Base-by-base conservation (phyloP, 2,113 vertebrate genomes). In the Aegotheles bennettii region DNA sequence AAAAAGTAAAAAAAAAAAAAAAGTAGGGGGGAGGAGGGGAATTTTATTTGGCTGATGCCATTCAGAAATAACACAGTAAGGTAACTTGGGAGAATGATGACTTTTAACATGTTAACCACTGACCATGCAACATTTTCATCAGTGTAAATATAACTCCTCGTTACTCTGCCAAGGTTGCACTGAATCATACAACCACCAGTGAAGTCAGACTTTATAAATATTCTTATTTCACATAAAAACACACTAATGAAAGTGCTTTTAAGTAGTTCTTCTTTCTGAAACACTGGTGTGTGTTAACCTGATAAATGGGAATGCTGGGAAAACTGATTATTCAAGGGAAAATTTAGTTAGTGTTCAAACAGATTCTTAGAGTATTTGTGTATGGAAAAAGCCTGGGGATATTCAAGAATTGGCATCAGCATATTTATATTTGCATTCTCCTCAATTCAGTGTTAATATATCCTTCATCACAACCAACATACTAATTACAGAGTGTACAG, bases 181-280 rank as follows among this genome's bases (percentile, higher is more conserved):
- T 96, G 93, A 96, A 96, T 93, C 94, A 95, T 76, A 91, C 67
- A 95, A 91, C 91, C 43, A 1, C 85, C 79, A 94, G 75, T 95
- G 93, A 95, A 95, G 93, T 95, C 93, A 97, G 85, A 74, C 79
- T 92, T 93, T 94, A 79, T 96, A 96, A 97, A 95, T 92, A 95
- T n/a, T 81, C 85, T 64, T 86, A 59, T 90, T 94, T 95, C 83
- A 83, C 40, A 56, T 59, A 84, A 91, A 95, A 95, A 80, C 75
- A 84, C 9, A 31, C 82, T 85, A 92, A 93, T 88, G 68, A 84
- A 84, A 88, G 28, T 81, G 43, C 51, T 92, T 84, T 94, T 80
- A 94, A 75, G 21, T 47, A 67, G 42, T 18, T 80, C 9, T 68
- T 95, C 65, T 54, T 76, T 45, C 61, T 83, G 54, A 63, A 87